These are phyloP conservation scores for Coleophora flavipennella DNA, from an alignment of 2,888 invertebrate genomes.

Conservation along the genomic window DNA sequence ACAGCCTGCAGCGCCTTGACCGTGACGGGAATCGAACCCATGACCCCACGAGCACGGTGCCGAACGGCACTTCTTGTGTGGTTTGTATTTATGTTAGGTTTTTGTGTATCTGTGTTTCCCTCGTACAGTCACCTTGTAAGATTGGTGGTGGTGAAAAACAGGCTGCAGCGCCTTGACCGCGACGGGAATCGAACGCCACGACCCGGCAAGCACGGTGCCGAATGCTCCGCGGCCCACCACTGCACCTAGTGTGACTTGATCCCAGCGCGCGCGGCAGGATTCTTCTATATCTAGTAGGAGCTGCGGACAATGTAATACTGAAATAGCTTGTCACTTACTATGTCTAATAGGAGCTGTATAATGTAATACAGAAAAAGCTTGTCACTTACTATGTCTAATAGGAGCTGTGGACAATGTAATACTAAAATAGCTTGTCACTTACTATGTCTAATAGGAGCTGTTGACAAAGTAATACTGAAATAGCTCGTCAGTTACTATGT, in stretches of 20 bases:
- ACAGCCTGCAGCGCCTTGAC: conserved; percentile 97
- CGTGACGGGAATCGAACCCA: conserved; percentile 69
- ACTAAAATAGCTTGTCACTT: too few species aligned
- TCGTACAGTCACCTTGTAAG: conserved; percentile 42
- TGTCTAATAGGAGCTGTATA: too few species aligned
- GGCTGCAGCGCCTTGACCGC: conserved; percentile 98
- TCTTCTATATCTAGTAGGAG: conserved; percentile 92
- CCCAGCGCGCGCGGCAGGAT: conserved; percentile 84
- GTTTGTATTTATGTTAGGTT: too few species aligned
- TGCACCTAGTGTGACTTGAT: conserved; percentile 82
- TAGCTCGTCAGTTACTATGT: too few species aligned
- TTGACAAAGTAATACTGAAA: too few species aligned
- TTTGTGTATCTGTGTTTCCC: too few species aligned
- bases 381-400: conserved; percentile 93
- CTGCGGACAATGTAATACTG: conserved; percentile 39
- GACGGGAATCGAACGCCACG: conserved; percentile 37
- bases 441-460: too few species aligned
- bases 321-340: too few species aligned
- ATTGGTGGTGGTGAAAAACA: conserved; percentile 72
- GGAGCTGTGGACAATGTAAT: conserved; percentile 69
- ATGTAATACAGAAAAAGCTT: too few species aligned
- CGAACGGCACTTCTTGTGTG: too few species aligned
- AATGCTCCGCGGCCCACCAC: conserved; percentile 97
- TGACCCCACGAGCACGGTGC: conserved; percentile 75
- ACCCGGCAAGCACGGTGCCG: conserved; percentile 79